Base-by-base conservation (phyloP, 2,113 vertebrate species). In the Machaerirhynchus nigripectus region DNA sequence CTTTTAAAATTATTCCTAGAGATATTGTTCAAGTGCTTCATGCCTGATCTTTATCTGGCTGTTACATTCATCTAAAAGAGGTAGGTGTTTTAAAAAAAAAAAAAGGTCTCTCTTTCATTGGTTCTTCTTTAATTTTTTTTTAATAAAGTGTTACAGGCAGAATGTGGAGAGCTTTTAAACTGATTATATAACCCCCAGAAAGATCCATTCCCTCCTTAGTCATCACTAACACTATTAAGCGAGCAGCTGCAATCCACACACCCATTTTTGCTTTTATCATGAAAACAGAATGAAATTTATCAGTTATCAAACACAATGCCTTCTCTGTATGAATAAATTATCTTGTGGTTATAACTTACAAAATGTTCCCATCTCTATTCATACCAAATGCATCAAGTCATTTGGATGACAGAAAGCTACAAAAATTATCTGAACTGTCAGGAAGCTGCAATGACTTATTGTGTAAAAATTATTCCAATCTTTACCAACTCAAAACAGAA, bases 251-350 rank as follows among this genome's bases (percentile, higher is more conserved):
- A 96, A 96, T 90, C 69, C 84, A 95, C 46, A 70, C 86, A 95
- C 37, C 35, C 68, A 90, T 96, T 85, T 84, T 77, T 90, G 47
- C 84, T 93, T 97, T 87, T 96, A 94, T 77, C 57, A 46, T 85
- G 89, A 97, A 96, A 96, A 91, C 77, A 95, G 64, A 93, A 97
- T 15, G 50, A 97, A 97, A 97, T 88, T 82, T 88, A 97, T 95
- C 93, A 84, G 65, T 95, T 97, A 96, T 83, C 91, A 97, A 97
- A 97, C 89, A 87, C 96, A 95, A 95, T 96, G 74, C 49, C 63
- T 97, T 90, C 83, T 52, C 92, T 78, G 24, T 61, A 94, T 91
- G 96, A 98, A 97, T 97, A 98, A 97, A 96, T 97, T 97, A 97
- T 86, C 84, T 73, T 82, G 22, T 27, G 5, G 91, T 77, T 97